Evolutionary conservation across 2,888 invertebrate genomes (phyloP).

Genomic region (Xanthia icteritia): DNA sequence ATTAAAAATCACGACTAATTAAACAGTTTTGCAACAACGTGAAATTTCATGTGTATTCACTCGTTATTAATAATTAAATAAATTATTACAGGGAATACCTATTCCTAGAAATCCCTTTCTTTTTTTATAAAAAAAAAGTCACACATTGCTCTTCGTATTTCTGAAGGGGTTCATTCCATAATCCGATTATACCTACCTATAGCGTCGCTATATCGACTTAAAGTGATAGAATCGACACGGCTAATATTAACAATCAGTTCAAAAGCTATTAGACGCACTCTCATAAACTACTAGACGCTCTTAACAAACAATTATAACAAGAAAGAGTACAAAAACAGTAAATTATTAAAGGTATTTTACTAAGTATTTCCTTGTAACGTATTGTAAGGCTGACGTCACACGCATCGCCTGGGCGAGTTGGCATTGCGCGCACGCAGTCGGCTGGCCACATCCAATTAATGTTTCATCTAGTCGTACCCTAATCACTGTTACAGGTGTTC

Average conservation of each 20-base stretch:
- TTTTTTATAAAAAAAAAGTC: background rate
- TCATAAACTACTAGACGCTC: conserved; percentile 10
- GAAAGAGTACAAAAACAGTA: conserved; percentile 11
- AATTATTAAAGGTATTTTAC: conserved; percentile 31
- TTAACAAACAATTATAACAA: background rate
- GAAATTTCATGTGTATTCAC: too few relatives aligned
- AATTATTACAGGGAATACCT: background rate
- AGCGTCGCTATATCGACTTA: background rate
- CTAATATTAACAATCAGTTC: background rate
- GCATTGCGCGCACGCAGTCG: conserved; percentile 65
- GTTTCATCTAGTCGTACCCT: conserved; percentile 70
- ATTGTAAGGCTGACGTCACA: conserved; percentile 49
- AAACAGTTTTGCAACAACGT: too few relatives aligned
- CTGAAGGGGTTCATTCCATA: too few relatives aligned
- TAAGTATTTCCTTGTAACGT: conserved; percentile 53
- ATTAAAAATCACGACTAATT: too few relatives aligned
- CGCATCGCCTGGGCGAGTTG: conserved; percentile 50
- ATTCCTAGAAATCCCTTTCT: background rate
- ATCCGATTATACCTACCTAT: background rate
- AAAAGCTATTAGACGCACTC: background rate
- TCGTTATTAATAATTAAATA: background rate
- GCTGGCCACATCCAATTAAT: conserved; percentile 76
- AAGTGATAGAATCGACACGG: background rate
- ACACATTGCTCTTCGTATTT: background rate
- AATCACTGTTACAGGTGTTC: conserved; percentile 78